phyloP scores from a whole-genome alignment of 2,113 vertebrate species.

The Neogale vison region DNA sequence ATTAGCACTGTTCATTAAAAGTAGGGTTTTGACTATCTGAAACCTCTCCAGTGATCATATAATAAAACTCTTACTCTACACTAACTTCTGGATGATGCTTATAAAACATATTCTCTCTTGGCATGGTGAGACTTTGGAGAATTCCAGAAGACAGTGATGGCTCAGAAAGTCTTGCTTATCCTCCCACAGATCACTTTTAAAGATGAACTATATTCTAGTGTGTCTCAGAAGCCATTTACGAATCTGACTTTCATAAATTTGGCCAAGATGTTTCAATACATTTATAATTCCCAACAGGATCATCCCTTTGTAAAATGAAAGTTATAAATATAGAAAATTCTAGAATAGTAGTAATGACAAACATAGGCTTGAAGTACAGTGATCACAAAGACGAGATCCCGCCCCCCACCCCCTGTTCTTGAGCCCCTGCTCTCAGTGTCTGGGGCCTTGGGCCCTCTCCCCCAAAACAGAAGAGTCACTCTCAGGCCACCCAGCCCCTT shows the following conservation, averaged over 20 bases:
- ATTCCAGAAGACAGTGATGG: background rate
- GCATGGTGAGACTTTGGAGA: background rate
- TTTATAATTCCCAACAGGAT: background rate
- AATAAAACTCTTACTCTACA: background rate
- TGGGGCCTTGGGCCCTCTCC: background rate
- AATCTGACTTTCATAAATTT: slow-evolving; percentile 25
- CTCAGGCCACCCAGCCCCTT: background rate
- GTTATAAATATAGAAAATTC: background rate
- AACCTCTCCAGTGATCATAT: background rate
- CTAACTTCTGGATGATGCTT: background rate
- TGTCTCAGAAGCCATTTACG: background rate
- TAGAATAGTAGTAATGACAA: background rate
- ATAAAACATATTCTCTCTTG: background rate
- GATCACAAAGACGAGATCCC: background rate
- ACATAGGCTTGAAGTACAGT: background rate
- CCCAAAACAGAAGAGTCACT: background rate
- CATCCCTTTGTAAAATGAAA: background rate
- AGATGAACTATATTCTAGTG: background rate
- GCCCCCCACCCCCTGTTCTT: background rate
- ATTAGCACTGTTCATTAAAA: background rate
- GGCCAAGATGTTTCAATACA: background rate
- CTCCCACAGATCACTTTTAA: background rate
- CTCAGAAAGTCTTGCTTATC: background rate
- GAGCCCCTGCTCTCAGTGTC: background rate
- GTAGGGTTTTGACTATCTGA: background rate